Conservation (phyloP, 2,888 invertebrate species). For the Rosalia funebris region DNA sequence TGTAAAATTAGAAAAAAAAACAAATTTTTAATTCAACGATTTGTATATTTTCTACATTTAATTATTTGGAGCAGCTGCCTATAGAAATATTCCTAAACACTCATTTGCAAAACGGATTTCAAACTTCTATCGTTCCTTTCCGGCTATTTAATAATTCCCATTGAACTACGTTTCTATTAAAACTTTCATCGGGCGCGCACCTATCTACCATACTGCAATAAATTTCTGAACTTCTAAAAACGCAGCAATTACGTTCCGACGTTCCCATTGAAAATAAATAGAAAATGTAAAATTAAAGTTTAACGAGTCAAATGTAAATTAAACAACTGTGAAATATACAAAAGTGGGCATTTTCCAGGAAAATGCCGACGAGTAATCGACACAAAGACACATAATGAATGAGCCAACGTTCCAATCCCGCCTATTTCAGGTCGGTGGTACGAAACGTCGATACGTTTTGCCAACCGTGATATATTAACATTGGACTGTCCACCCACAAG, state of each 20-base stretch:
- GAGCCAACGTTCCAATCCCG: constrained; percentile 47
- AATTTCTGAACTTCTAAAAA: constrained; percentile 8
- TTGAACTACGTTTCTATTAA: constrained; percentile 8
- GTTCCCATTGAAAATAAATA: constrained; percentile 19
- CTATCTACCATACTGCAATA: neutral
- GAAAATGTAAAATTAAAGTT: constrained; percentile 31
- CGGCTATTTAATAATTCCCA: constrained; percentile 8
- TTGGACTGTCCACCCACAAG: constrained; percentile 59
- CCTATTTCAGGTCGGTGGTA: constrained; percentile 49
- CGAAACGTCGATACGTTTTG: constrained; percentile 54
- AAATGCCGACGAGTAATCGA: constrained; percentile 41
- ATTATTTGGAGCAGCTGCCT: too few species aligned
- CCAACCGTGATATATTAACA: constrained; percentile 59
- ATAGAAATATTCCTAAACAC: too few species aligned
- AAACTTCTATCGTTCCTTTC: too few species aligned
- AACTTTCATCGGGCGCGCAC: constrained; percentile 2
- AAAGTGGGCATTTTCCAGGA: constrained; percentile 38
- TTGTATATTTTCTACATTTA: too few species aligned
- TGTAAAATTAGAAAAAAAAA: too few species aligned
- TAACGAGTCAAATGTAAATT: constrained; percentile 35
- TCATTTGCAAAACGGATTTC: too few species aligned
- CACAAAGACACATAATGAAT: constrained; percentile 50
- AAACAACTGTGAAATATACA: constrained; percentile 38
- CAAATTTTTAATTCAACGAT: too few species aligned
- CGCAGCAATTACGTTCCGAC: constrained; percentile 13